Conservation (phyloP, 2,113 vertebrate genomes). For the Corydoras maculifer region DNA sequence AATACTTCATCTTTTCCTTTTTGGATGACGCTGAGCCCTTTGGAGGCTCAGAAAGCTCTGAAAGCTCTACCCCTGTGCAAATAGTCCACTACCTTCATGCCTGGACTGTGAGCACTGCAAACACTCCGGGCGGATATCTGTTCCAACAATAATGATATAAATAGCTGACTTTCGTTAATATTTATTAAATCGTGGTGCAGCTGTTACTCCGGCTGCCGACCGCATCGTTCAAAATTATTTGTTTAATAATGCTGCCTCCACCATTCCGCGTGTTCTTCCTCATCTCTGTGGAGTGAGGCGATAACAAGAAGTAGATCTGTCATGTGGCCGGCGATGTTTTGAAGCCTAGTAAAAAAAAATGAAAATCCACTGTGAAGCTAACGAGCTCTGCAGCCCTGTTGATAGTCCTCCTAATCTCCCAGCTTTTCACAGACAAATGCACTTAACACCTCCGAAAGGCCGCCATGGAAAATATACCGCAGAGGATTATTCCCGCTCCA, state of each 20-base stretch:
- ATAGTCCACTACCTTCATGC: too few relatives aligned
- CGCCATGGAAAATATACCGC: constrained; percentile 22
- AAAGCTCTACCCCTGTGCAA: too few relatives aligned
- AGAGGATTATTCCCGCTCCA: constrained; percentile 31
- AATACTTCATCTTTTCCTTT: too few relatives aligned
- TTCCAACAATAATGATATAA: too few relatives aligned
- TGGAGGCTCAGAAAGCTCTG: too few relatives aligned
- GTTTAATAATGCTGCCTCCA: constrained; percentile 38
- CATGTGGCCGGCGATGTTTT: constrained; percentile 32
- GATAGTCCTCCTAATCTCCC: constrained; percentile 47
- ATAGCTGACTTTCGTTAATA: too few relatives aligned
- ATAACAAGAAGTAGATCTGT: constrained; percentile 44
- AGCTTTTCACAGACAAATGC: constrained; percentile 46
- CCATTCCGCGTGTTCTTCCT: constrained; percentile 21
- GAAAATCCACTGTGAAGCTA: constrained; percentile 45
- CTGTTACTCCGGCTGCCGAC: neutral
- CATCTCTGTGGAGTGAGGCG: constrained; percentile 31
- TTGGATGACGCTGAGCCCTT: too few relatives aligned
- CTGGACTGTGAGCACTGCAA: too few relatives aligned
- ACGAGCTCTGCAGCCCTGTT: constrained; percentile 46
- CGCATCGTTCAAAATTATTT: constrained; percentile 10
- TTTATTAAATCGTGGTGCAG: too few relatives aligned
- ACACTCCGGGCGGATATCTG: too few relatives aligned
- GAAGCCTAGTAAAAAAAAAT: constrained; percentile 47
- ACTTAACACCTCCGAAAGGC: constrained; percentile 35